Conservation (phyloP, 1,140 invertebrate genomes). For the Aphaenogaster floridana region DNA sequence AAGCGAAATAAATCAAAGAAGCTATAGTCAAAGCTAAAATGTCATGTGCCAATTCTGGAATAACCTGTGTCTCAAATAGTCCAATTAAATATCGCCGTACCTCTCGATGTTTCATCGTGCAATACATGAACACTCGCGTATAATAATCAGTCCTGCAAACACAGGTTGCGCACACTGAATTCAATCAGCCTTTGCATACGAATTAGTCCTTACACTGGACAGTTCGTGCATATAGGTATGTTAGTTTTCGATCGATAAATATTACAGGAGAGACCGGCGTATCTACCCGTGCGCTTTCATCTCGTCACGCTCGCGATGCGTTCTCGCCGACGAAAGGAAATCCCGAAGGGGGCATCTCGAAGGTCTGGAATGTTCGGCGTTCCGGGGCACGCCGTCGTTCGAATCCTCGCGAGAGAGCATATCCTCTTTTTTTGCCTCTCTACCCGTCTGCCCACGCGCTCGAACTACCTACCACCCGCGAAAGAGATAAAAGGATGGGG, state of each 20-base stretch:
- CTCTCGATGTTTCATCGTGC: neutral
- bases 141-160: conserved; percentile 35
- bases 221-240: neutral
- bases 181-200: conserved; percentile 30
- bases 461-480: conserved; percentile 45
- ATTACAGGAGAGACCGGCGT: conserved; percentile 17
- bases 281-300: conserved; percentile 17
- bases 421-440: conserved; percentile 20
- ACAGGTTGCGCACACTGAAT: neutral
- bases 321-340: conserved; percentile 21
- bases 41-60: neutral
- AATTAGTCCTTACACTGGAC: conserved; percentile 19
- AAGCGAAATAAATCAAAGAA: conserved; percentile 7
- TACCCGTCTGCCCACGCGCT: conserved; percentile 52
- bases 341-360: conserved; percentile 8
- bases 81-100: neutral
- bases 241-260: conserved; percentile 44
- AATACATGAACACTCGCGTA: neutral
- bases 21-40: neutral
- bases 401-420: conserved; percentile 38
- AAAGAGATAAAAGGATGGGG: conserved; percentile 58
- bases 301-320: conserved; percentile 27
- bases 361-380: conserved; percentile 45
- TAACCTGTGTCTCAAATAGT: neutral
- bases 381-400: conserved; percentile 58